Base-by-base conservation (phyloP, 2,888 invertebrate genomes). In the Tenthredo notha region DNA sequence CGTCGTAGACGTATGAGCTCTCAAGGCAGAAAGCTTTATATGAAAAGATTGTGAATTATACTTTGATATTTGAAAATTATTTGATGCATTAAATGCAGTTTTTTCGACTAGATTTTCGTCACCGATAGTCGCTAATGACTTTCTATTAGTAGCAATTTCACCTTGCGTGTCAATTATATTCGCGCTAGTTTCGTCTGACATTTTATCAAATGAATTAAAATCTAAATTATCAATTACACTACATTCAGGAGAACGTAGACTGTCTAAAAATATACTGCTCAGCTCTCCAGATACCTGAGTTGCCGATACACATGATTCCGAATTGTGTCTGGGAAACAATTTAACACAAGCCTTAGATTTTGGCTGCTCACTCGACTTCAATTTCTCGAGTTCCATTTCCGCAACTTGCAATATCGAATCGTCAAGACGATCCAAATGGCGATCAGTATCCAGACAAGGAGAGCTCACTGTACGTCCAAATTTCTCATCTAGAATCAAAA, bases 381-480 rank as follows among this genome's bases (percentile, higher is more conserved):
- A 94, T 93, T 94, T 95, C 93, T 93, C 94, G 90, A 95, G 94
- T 92, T 95, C 95, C 95, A 95, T 95, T 90, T 95, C 94, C 54
- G 94, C 95, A 29, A 95, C 95, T 89, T 94, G 94, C 72, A 95
- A 92, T 88, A 95, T 95, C 88, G 95, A 95, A 93, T 95, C 94
- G 94, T 95, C 95, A 87, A 95, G 94, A 89, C 95, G 94, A 86
- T 94, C 94, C 67, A 94, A 94, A 61, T 94, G 94, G 88, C 94
- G 93, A 85, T 94, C 94, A 84, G 93, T 92, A 40, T 94, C 92
- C 87, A 94, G 92, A 77, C 89, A 88, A 65, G 94, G 91, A 86
- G 93, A 94, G 88, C 93, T 93, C 86, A 92, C 90, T 87, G 90
- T 93, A 15, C 90, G 87, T 7, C 86, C 72, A 58, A 90, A 88